phyloP scores from a whole-genome alignment of 1,140 invertebrate genomes.

The Bathynomus jamesi region DNA sequence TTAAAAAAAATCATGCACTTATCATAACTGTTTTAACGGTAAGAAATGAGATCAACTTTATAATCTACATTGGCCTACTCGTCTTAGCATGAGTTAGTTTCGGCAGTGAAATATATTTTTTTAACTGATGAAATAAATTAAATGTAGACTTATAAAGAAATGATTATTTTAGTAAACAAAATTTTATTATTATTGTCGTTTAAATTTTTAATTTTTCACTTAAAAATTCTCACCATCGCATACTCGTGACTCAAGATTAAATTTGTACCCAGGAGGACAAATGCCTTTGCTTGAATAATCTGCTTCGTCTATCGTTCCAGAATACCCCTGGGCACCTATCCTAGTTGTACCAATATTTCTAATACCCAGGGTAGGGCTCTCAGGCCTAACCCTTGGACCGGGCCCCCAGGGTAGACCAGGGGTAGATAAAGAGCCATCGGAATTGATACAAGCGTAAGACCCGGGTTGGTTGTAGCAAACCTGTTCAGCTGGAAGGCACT shows the following conservation, averaged over 20 bases:
- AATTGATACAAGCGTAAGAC: slow-evolving; percentile 54
- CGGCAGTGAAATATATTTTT: no score
- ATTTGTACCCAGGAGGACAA: slow-evolving; percentile 32
- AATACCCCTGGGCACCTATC: slow-evolving; percentile 13
- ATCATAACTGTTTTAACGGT: no score
- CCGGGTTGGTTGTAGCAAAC: slow-evolving; percentile 62
- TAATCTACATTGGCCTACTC: no score
- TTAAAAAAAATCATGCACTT: no score
- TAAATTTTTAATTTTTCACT: no score
- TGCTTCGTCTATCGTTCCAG: slow-evolving; percentile 5
- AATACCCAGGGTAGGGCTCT: neutral
- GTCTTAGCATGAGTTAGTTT: no score
- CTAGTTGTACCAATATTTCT: slow-evolving; percentile 12
- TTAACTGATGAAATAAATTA: no score
- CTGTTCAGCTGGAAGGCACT: slow-evolving; percentile 56
- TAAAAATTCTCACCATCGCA: slow-evolving; percentile 16
- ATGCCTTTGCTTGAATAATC: neutral
- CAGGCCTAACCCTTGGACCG: neutral
- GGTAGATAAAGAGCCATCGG: slow-evolving; percentile 29
- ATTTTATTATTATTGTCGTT: no score
- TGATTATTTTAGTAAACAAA: no score
- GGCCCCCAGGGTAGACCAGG: slow-evolving; percentile 6
- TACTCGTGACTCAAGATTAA: slow-evolving; percentile 24
- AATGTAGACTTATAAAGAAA: no score
- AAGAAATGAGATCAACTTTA: no score